Base-by-base conservation (phyloP, 2,888 invertebrate species). In the Theodoxus fluviatilis region DNA sequence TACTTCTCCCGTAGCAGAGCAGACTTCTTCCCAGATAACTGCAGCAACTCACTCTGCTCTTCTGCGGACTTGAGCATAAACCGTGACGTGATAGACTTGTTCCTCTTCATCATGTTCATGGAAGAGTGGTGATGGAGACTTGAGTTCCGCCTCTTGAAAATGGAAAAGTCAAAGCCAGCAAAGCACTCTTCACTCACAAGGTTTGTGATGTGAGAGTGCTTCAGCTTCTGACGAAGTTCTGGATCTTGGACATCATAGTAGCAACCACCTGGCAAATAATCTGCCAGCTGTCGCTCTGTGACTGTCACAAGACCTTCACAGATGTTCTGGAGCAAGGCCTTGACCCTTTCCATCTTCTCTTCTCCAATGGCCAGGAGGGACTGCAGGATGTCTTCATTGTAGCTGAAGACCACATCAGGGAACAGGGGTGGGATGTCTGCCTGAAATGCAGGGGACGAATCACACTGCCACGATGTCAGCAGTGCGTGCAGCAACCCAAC, bases 371-470 rank as follows among this genome's bases (percentile, higher is more conserved):
- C n/a, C 6, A 52, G 52, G 3, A 52, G 6, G 52, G 52, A 52
- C 52, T 52, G 52, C n/a, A 52, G n/a, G n/a, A 52, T 52, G 9
- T 52, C n/a, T 18, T 18, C 52, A 52, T 52, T 6, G 52, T 52
- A 25, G 25, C 6, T n/a, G 52, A 52, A 52, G 3, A 22, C 6
- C 22, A 52, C n/a, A 18, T 52, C 52, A 4, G 52, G 52, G n/a
- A 52, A 52, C 3, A 52, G 9, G n/a, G 52, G 52, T 52, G 52
- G 52, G 25, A n/a, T 22, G n/a, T 52, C n/a, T 52, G 52, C 9
- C 25, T 52, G 52, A 6, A 52, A 25, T 6, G n/a, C 9, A 18
- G 52, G 52, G 18, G 52, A 52, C n/a, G 52, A 6, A 52, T 52
- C 52, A 6, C n/a, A 25, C 9, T 52, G 52, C n/a, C 52, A 52